Percentiles rank a stretch among this genome's conserved stretches.
phyloP scores from a whole-genome alignment of 1,140 invertebrate species.

The Amphibalanus amphitrite region DNA sequence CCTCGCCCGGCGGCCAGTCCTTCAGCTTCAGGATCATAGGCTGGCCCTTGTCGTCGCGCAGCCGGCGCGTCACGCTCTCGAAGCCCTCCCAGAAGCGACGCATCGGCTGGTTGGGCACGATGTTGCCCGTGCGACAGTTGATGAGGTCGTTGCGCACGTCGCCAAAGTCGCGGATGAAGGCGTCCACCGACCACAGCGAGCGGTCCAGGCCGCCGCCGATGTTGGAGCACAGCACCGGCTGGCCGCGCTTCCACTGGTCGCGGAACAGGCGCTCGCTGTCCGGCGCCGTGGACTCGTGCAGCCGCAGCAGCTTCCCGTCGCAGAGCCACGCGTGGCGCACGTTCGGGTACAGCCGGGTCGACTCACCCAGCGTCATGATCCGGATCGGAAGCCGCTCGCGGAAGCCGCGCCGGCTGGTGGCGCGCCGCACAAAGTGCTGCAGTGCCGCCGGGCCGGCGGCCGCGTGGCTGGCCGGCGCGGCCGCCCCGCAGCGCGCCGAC shows the following conservation, averaged over 20 bases:
- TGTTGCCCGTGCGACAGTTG: slow-evolving; percentile 73
- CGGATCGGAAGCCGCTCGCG: slow-evolving; percentile 21
- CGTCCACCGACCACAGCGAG: slow-evolving; percentile 70
- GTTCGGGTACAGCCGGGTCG: slow-evolving; percentile 41
- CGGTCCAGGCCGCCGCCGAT: slow-evolving; percentile 56
- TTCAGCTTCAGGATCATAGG: slow-evolving; percentile 87
- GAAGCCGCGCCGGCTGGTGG: not conserved
- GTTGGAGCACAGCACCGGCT: slow-evolving; percentile 89
- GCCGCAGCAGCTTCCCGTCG: slow-evolving; percentile 67
- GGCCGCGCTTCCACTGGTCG: slow-evolving; percentile 88
- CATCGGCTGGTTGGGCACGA: slow-evolving; percentile 74
- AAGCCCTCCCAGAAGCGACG: slow-evolving; percentile 94
- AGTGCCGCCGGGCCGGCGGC: not conserved
- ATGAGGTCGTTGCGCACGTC: slow-evolving; percentile 79
- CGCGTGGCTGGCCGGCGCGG: too few species aligned
- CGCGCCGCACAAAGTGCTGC: not conserved
- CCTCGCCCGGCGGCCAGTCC: slow-evolving; percentile 90
- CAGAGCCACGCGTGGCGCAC: slow-evolving; percentile 48
- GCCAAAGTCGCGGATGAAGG: slow-evolving; percentile 78
- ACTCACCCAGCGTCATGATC: slow-evolving; percentile 72
- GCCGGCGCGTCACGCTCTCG: slow-evolving; percentile 58
- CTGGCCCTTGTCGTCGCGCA: slow-evolving; percentile 54
- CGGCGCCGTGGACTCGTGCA: slow-evolving; percentile 61
- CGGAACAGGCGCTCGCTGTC: slow-evolving; percentile 53
- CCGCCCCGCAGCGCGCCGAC: not conserved